Evolutionary conservation across 2,797 vertebrate species (phyloP).

Genomic region (Rhinatrema bivittatum): DNA sequence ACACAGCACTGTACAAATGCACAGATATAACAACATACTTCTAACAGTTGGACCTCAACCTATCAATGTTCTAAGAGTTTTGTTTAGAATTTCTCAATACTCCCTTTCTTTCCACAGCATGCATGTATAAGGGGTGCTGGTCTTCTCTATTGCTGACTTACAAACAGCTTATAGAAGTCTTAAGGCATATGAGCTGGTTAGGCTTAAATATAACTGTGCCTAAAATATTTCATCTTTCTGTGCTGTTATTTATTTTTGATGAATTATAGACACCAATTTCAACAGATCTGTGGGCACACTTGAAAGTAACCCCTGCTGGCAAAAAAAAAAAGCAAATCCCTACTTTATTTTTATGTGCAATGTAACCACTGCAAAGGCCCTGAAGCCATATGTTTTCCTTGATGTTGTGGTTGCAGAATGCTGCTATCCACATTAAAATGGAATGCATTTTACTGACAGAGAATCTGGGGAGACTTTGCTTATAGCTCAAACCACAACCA

Average conservation of each 20-base stretch:
- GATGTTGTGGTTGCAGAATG: constrained; percentile 52
- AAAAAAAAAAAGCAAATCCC: constrained; percentile 17
- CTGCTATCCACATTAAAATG: constrained; percentile 60
- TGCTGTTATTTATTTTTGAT: not conserved
- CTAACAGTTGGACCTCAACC: not conserved
- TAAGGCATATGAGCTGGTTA: constrained; percentile 1
- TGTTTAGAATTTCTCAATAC: no score
- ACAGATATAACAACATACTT: no score
- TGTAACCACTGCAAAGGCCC: constrained; percentile 40
- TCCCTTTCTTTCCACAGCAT: not conserved
- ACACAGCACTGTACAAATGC: no score
- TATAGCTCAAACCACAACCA: constrained; percentile 48
- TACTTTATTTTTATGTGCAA: constrained; percentile 26
- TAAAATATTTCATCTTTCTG: constrained; percentile 17
- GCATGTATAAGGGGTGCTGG: not conserved
- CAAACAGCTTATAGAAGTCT: not conserved
- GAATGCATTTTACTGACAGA: constrained; percentile 27
- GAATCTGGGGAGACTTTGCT: constrained; percentile 53
- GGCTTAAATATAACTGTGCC: constrained; percentile 26
- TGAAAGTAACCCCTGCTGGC: constrained; percentile 33
- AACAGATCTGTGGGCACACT: constrained; percentile 17
- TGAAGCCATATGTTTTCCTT: constrained; percentile 46
- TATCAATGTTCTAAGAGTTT: not conserved
- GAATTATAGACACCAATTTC: constrained; percentile 13
- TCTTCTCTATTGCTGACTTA: not conserved